These are phyloP conservation scores for Ficedula albicollis DNA, from an alignment of 2,797 vertebrate species.

Conservation along the genomic window DNA sequence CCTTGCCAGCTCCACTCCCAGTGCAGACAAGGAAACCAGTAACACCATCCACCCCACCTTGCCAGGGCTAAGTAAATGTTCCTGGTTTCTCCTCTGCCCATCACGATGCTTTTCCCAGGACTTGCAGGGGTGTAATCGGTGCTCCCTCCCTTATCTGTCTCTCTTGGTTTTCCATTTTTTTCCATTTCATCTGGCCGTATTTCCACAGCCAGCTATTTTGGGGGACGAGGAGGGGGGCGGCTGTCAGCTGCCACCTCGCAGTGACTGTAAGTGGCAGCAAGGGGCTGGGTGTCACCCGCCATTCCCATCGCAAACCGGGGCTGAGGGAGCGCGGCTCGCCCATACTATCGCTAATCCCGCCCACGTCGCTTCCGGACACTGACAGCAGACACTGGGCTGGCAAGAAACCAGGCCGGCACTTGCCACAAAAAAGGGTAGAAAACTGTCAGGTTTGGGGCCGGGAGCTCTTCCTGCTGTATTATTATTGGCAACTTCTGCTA, in stretches of 20 bases:
- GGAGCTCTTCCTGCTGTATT: background rate
- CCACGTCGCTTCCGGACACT: background rate
- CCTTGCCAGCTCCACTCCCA: background rate
- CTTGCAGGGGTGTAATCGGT: background rate
- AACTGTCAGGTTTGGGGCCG: background rate
- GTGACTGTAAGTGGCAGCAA: background rate
- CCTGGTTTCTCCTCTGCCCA: background rate
- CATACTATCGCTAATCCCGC: fast-evolving
- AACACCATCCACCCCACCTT: background rate
- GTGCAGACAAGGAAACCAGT: background rate
- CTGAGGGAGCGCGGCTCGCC: background rate
- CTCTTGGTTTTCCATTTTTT: background rate
- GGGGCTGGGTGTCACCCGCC: background rate
- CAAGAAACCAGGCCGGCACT: background rate
- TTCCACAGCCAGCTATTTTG: background rate
- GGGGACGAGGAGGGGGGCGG: too few relatives aligned
- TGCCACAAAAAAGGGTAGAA: background rate
- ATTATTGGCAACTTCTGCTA: background rate
- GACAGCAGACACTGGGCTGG: background rate
- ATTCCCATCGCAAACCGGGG: fast-evolving
- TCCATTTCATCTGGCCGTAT: fast-evolving
- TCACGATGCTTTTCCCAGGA: fast-evolving
- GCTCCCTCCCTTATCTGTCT: background rate
- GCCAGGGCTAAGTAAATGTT: background rate
- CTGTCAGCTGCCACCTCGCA: background rate